A percentile compares a stretch with the other conserved stretches of the same genome.
phyloP scores from a whole-genome alignment of 2,888 invertebrate genomes.

The Napeogenes sylphis region DNA sequence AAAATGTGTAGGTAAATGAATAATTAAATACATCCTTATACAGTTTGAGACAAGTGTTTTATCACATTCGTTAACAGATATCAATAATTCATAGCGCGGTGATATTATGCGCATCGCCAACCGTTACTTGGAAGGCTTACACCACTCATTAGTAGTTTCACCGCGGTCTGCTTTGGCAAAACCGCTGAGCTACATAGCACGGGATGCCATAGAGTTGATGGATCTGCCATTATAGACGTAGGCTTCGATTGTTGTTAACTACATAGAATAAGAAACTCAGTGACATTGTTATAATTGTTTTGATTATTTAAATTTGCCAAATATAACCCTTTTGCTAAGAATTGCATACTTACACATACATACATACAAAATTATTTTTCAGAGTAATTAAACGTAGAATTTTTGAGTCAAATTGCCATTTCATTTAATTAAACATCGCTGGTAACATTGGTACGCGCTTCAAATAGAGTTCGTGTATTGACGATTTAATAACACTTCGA shows the following conservation, averaged over 20 bases:
- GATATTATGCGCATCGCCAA: slow-evolving; percentile 68
- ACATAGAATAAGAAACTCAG: no score
- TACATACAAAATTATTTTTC: no score
- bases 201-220: slow-evolving; percentile 40
- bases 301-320: no score
- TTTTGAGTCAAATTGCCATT: slow-evolving; percentile 20
- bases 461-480: slow-evolving; percentile 73
- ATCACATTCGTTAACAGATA: slow-evolving; percentile 66
- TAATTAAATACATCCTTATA: slow-evolving; percentile 58
- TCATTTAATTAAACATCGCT: slow-evolving; percentile 43
- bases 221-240: slow-evolving; percentile 28
- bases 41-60: slow-evolving; percentile 67
- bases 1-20: slow-evolving; percentile 43
- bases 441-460: slow-evolving; percentile 57
- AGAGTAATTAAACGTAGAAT: no score
- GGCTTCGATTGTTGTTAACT: no score
- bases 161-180: slow-evolving; percentile 74
- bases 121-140: slow-evolving; percentile 75
- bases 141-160: slow-evolving; percentile 72
- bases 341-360: no score
- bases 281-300: no score
- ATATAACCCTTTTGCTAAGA: no score
- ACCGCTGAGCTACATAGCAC: slow-evolving; percentile 71
- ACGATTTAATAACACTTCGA: slow-evolving; percentile 75
- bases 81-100: slow-evolving; percentile 72